Evolutionary conservation across 2,888 invertebrate species (phyloP).

Genomic region (Platycnemis pennipes): DNA sequence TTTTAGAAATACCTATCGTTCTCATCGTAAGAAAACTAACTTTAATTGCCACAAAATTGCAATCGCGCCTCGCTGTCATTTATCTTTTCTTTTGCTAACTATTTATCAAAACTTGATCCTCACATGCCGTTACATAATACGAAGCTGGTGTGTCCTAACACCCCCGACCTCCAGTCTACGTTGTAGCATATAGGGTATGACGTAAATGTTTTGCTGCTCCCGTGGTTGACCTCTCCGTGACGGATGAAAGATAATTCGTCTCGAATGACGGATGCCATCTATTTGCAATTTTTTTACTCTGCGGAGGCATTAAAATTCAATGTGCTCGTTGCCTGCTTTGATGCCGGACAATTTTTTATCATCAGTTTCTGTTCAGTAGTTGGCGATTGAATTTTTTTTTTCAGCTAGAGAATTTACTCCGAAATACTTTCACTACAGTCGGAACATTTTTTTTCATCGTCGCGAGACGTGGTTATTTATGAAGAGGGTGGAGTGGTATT

Average conservation of each 20-base stretch:
- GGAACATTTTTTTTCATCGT: background rate
- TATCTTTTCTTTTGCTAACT: too few relatives aligned
- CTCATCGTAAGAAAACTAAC: too few relatives aligned
- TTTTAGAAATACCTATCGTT: too few relatives aligned
- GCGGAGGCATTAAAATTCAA: background rate
- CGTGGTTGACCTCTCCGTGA: background rate
- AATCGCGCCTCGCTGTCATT: too few relatives aligned
- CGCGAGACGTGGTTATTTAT: background rate
- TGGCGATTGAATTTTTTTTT: background rate
- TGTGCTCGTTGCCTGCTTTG: background rate
- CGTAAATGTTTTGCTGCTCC: background rate
- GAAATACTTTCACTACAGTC: background rate
- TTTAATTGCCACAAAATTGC: too few relatives aligned
- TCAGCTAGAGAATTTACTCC: background rate
- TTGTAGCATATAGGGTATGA: background rate
- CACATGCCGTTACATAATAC: too few relatives aligned
- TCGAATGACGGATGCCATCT: background rate
- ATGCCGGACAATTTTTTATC: background rate
- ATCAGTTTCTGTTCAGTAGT: background rate
- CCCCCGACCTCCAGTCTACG: background rate
- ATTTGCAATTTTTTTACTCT: background rate
- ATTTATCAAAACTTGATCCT: too few relatives aligned
- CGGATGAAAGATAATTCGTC: background rate
- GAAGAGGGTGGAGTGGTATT: background rate
- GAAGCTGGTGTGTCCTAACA: background rate